phyloP scores from a whole-genome alignment of 2,797 vertebrate genomes.

The Eutrigla gurnardus region DNA sequence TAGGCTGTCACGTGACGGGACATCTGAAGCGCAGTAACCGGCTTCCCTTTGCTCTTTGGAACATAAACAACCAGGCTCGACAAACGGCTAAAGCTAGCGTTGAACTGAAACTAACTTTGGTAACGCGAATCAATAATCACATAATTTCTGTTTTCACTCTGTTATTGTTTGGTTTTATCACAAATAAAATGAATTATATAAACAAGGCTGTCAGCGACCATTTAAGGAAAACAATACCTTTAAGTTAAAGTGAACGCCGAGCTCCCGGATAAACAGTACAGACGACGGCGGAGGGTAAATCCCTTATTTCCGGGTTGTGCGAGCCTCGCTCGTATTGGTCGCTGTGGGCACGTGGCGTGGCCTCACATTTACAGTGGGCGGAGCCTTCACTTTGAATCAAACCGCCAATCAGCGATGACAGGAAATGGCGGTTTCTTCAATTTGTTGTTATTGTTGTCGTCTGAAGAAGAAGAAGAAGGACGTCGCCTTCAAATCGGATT shows the following conservation, averaged over 20 bases:
- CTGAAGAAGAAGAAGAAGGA: no score
- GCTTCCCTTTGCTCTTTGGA: conserved; percentile 1
- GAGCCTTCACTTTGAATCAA: conserved; percentile 19
- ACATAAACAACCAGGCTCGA: conserved; percentile 46
- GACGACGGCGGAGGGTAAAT: conserved; percentile 16
- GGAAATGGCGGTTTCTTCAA: conserved; percentile 83
- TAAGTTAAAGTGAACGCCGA: background rate
- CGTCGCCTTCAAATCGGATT: background rate
- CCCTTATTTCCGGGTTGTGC: conserved; percentile 39
- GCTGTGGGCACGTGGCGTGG: no score
- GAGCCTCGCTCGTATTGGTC: no score
- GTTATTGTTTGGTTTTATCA: accelerated
- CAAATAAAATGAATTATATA: background rate
- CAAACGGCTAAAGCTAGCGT: background rate
- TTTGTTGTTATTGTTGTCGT: conserved; percentile 50
- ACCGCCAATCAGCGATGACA: conserved; percentile 71
- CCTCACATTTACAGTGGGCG: conserved; percentile 27
- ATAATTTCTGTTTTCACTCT: no score
- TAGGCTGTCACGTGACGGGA: accelerated
- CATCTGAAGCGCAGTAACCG: conserved; percentile 6
- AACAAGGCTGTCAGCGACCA: background rate
- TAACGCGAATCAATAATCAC: no score
- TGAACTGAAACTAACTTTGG: background rate
- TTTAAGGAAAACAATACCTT: conserved; percentile 8
- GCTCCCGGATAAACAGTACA: background rate